Base-by-base conservation (phyloP, 2,113 vertebrate species). In the Sinocyclocheilus anshuiensis region DNA sequence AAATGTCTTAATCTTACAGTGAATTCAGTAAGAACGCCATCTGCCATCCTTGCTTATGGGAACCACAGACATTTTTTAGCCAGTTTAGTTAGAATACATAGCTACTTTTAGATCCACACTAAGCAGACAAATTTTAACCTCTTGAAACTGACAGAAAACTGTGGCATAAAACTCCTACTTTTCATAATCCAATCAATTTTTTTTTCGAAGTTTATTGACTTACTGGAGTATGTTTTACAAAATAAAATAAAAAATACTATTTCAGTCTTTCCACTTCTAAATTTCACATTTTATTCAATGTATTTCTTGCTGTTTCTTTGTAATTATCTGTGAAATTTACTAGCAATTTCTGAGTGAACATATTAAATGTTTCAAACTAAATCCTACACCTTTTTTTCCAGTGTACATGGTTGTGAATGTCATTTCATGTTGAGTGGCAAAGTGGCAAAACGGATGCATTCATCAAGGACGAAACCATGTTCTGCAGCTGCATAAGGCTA, bases 401-500 rank as follows among this genome's bases (percentile, higher is more conserved):
- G n/a, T 26, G 39, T 39, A 26, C n/a, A 26, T 0, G 61, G 61
- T 65, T 65, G 24, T 13, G n/a, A 65, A 26, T 65, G 11, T 65
- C 1, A 61, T 79, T 61, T 57, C 77, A 22, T 77, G 22, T 76
- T 48, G 10, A 50, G n/a, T n/a, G 39, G 39, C 7, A 39, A 39
- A 45, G 13, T 1, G 0, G 48, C 24, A 77, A 77, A 53, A 76
- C 4, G 4, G 22, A 77, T 53, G 26, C 10, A 74, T 22, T 36
- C 36, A 29, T 15, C n/a, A 33, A 77, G 13, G 6, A 26, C n/a
- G 26, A 50, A 26, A 53, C n/a, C 16, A 10, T 29, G 6, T 71
- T 61, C 50, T 71, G 74, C 50, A 84, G 86, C 86, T 53, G 65
- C 42, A 26, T 15, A 8, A 65, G 42, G 65, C 29, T n/a, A 48